Conservation (phyloP, 2,888 invertebrate genomes). For the Microplitis deprimator region DNA sequence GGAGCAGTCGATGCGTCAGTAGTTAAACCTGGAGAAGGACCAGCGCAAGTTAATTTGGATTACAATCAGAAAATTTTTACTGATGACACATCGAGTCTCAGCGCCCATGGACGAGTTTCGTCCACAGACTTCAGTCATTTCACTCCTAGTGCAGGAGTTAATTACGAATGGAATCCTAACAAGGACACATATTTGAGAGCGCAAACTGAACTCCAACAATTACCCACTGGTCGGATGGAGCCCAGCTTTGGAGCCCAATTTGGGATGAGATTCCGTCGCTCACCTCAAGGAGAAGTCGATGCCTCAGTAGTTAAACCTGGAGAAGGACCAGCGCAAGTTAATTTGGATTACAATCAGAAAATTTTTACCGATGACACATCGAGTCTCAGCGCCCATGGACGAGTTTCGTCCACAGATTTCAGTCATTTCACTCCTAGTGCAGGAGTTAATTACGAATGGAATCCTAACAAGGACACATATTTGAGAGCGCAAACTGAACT, state of each 20-base stretch:
- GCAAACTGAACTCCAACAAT: slow-evolving; percentile 45
- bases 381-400: slow-evolving; percentile 49
- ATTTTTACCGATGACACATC: slow-evolving; percentile 44
- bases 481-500: slow-evolving; percentile 49
- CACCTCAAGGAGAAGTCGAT: slow-evolving; percentile 46
- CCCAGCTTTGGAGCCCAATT: slow-evolving; percentile 44
- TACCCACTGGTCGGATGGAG: slow-evolving; percentile 42
- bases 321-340: slow-evolving; percentile 38
- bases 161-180: slow-evolving; percentile 45
- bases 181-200: slow-evolving; percentile 51
- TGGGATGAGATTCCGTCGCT: slow-evolving; percentile 45
- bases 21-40: slow-evolving; percentile 17
- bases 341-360: slow-evolving; percentile 46
- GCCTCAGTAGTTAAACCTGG: slow-evolving; percentile 1
- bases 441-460: slow-evolving; percentile 49
- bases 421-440: slow-evolving; percentile 47
- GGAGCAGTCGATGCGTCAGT: slow-evolving; percentile 37
- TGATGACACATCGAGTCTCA: slow-evolving; percentile 42
- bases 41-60: slow-evolving; percentile 43
- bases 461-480: slow-evolving; percentile 48
- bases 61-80: slow-evolving; percentile 46
- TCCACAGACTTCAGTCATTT: slow-evolving; percentile 43
- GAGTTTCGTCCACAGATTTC: slow-evolving; percentile 45
- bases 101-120: slow-evolving; percentile 51
- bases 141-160: slow-evolving; percentile 50